Base-by-base conservation (phyloP, 2,797 vertebrate species). In the Chrysocyon brachyurus region DNA sequence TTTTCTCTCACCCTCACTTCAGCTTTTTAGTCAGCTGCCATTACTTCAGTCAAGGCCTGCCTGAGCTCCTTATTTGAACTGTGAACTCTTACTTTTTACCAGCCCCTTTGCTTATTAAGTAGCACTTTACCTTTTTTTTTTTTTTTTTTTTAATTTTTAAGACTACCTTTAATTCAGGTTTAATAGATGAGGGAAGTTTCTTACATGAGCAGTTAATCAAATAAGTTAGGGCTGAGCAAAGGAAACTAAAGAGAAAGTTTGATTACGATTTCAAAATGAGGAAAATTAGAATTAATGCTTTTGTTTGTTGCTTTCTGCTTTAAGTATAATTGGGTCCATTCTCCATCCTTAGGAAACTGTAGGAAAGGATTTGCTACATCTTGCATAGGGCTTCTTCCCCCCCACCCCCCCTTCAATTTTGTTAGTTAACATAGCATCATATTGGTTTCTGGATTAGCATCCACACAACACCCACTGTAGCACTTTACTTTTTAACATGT, bases 211-310 rank as follows among this genome's bases (percentile, higher is more conserved):
- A 90, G n/a, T 54, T 72, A 85, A 31, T 64, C 36, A 66, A 85
- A 10, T 57, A 56, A 82, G 14, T 70, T 28, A 8, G 64, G 16
- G 28, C 22, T 63, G 57, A 86, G 31, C 52, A 66, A 89, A 89
- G 81, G 54, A 94, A 88, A 86, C 16, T n/a, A 28, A 78, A 86
- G 63, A 92, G 24, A 68, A 46, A 36, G 16, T 87, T 87, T 73
- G n/a, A 10, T 54, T 75, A 26, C 46, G 33, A 77, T 82, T 94
- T 77, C 40, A 31, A 94, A 92, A 57, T 92, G 11, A 36, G 28
- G 28, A 72, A 81, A 52, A 64, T 22, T 66, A 10, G 36, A 78
- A 86, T 81, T n/a, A 24, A 49, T 66, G 63, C 46, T 92, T 94
- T 86, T 40, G 36, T 75, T 70, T 66, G 12, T 68, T 84, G 40